A percentile compares a stretch with the other conserved stretches of the same genome.
phyloP scores from a whole-genome alignment of 2,797 vertebrate species.

The Hippocampus kuda region DNA sequence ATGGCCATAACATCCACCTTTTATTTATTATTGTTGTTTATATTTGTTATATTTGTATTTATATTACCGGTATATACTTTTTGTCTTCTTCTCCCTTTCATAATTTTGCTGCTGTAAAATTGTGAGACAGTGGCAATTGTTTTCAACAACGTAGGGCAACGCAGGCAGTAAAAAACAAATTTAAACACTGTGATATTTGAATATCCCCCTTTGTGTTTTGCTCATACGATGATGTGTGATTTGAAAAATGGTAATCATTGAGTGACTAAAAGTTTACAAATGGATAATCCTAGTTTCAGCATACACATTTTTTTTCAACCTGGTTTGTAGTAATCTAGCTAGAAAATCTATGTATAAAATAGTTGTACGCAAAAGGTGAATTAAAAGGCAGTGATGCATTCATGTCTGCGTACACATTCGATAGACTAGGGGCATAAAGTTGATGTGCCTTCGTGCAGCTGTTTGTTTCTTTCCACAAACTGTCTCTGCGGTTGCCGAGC shows the following conservation, averaged over 20 bases:
- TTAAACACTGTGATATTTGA: too few species aligned
- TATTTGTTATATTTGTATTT: too few species aligned
- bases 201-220: too few species aligned
- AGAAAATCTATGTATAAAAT: neutral
- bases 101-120: too few species aligned
- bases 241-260: neutral
- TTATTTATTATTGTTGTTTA: too few species aligned
- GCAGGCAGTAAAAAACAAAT: too few species aligned
- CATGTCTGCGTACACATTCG: slow-evolving; percentile 15
- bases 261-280: neutral
- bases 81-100: too few species aligned
- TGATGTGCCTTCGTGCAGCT: slow-evolving; percentile 50
- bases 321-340: neutral
- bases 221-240: neutral
- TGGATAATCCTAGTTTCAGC: neutral
- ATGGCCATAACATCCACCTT: too few species aligned
- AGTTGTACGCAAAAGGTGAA: neutral
- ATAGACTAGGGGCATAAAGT: slow-evolving; percentile 15
- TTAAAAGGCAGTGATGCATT: neutral
- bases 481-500: slow-evolving; percentile 49
- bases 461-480: slow-evolving; percentile 49
- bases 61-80: too few species aligned
- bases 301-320: neutral
- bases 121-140: too few species aligned
- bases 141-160: too few species aligned